Evolutionary conservation across 2,797 vertebrate species (phyloP).

Genomic region (Eupleurogrammus muticus): DNA sequence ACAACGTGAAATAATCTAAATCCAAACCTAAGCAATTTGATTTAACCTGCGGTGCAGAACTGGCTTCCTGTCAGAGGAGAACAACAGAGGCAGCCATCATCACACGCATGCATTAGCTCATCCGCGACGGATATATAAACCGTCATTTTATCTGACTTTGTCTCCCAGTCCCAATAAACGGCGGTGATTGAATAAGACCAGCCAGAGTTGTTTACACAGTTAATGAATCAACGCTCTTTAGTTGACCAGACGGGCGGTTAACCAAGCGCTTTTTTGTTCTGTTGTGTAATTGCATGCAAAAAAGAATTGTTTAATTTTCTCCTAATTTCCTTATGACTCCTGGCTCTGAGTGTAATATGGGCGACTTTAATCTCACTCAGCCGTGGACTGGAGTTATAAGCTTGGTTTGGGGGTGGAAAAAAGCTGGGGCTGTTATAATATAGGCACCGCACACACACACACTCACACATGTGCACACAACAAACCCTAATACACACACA

Average conservation of each 20-base stretch:
- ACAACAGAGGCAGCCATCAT: constrained; percentile 8
- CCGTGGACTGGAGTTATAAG: constrained; percentile 56
- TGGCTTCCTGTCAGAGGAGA: constrained; percentile 14
- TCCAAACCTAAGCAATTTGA: constrained; percentile 34
- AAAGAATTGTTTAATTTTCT: constrained; percentile 76
- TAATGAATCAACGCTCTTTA: constrained; percentile 56
- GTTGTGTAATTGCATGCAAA: constrained; percentile 75
- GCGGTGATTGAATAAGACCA: constrained; percentile 57
- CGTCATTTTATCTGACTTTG: constrained; percentile 31
- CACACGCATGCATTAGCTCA: constrained; percentile 19
- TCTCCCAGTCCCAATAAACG: constrained; percentile 52
- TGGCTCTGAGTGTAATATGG: constrained; percentile 64
- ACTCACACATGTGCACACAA: constrained; percentile 1
- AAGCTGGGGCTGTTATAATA: constrained; percentile 34
- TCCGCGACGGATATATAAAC: constrained; percentile 56
- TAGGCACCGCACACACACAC: constrained; percentile 12
- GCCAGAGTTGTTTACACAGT: constrained; percentile 58
- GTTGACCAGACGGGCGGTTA: constrained; percentile 58
- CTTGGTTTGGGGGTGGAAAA: constrained; percentile 30
- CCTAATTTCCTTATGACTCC: constrained; percentile 69
- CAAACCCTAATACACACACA: constrained; percentile 6
- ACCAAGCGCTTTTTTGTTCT: constrained; percentile 49
- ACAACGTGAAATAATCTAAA: constrained; percentile 39
- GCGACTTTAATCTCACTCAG: constrained; percentile 72
- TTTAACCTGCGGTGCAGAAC: constrained; percentile 32